Evolutionary conservation across 2,113 vertebrate genomes (phyloP).

Genomic region (Lasiurus cinereus): DNA sequence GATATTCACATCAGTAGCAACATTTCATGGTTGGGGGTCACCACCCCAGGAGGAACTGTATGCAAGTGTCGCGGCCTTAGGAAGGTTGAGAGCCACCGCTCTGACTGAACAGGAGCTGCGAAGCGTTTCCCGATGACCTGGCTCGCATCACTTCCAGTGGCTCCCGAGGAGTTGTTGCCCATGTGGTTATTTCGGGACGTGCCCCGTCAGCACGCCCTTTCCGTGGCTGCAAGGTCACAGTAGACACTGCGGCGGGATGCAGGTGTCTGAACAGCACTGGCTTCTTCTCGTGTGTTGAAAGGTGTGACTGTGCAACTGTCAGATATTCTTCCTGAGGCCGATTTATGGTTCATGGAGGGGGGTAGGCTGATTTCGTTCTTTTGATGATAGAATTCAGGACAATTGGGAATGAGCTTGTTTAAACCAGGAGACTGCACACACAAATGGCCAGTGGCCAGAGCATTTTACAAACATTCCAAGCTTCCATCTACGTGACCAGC

Average conservation of each 20-base stretch:
- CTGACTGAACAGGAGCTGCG: not conserved
- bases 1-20: too few relatives aligned
- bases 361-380: not conserved
- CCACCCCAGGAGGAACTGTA: too few relatives aligned
- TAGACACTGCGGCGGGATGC: not conserved
- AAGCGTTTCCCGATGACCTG: not conserved
- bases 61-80: too few relatives aligned
- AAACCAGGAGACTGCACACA: not conserved
- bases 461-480: not conserved
- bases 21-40: too few relatives aligned
- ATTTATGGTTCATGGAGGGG: not conserved
- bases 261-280: not conserved
- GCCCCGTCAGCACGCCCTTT: not conserved
- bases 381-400: not conserved
- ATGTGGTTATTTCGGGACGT: rapidly evolving
- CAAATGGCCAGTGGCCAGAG: not conserved
- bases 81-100: too few relatives aligned
- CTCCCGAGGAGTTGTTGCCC: not conserved
- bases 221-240: not conserved
- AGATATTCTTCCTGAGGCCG: not conserved
- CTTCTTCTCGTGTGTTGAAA: not conserved
- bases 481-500: too few relatives aligned
- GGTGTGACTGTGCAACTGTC: not conserved
- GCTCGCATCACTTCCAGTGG: not conserved
- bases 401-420: not conserved